Conservation (phyloP, 2,797 vertebrate genomes). For the Parotocinclus haroldoi region DNA sequence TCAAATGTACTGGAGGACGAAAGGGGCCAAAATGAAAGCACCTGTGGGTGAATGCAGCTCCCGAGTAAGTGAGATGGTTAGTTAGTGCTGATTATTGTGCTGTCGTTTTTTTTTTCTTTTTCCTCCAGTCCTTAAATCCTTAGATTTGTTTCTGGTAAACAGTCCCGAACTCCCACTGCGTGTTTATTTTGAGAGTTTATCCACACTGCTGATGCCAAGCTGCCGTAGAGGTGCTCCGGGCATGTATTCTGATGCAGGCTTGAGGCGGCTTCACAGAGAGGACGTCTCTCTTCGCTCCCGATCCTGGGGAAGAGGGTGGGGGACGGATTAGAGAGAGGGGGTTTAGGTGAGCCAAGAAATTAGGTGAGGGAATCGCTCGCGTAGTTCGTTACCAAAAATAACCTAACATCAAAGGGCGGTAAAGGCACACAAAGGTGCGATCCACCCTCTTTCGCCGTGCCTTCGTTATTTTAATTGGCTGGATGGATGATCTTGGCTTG, state of each 20-base stretch:
- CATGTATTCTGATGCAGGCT: conserved; percentile 7
- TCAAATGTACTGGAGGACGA: conserved; percentile 64
- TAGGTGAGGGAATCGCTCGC: conserved; percentile 42
- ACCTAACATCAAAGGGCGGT: conserved; percentile 62
- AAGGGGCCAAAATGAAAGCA: conserved; percentile 54
- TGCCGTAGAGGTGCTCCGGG: conserved; percentile 22
- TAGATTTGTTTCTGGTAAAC: conserved; percentile 30
- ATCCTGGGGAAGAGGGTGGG: conserved; percentile 7
- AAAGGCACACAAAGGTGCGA: conserved; percentile 37
- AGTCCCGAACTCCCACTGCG: conserved; percentile 13
- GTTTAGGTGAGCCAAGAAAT: conserved; percentile 36
- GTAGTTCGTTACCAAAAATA: conserved; percentile 61
- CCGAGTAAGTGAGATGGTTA: conserved; percentile 48
- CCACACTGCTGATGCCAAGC: conserved; percentile 22
- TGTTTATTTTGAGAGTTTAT: conserved; percentile 39
- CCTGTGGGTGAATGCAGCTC: conserved; percentile 57
- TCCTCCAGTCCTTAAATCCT: conserved; percentile 17
- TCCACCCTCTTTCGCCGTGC: conserved; percentile 39
- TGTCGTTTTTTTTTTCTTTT: conserved; percentile 44
- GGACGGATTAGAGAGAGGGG: not conserved
- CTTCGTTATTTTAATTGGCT: no score
- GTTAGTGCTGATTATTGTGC: conserved; percentile 50
- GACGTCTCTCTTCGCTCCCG: conserved; percentile 36
- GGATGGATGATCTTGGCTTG: no score
- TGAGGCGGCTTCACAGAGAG: conserved; percentile 39